Percentiles rank a stretch among this genome's conserved stretches.
Conservation (phyloP, 23 tunicate genomes). For the Ciona savignyi region DNA sequence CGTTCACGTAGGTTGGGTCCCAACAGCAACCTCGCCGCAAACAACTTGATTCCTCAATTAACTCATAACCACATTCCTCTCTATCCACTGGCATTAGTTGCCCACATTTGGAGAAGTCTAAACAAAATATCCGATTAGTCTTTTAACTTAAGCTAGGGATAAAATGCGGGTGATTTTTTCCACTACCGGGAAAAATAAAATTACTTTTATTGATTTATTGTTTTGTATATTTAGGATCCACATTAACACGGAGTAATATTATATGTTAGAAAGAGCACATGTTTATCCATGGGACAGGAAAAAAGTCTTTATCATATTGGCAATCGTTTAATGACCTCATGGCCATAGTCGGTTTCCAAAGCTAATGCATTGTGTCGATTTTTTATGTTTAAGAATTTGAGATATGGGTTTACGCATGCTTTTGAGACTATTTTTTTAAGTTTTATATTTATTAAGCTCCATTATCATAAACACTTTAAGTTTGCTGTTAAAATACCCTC, state of each 20-base stretch:
- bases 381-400: not conserved
- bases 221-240: no score
- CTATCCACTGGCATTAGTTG: slow-evolving; percentile 16
- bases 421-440: no score
- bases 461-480: no score
- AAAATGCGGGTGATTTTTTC: not conserved
- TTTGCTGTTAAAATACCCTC: no score
- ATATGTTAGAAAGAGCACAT: no score
- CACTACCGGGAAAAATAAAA: not conserved
- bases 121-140: not conserved
- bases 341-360: no score
- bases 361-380: not conserved
- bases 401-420: not conserved
- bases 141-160: not conserved
- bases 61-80: slow-evolving; percentile 51
- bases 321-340: no score
- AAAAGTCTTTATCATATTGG: no score
- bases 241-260: no score
- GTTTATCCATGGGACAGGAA: no score
- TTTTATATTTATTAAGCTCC: no score
- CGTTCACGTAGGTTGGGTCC: slow-evolving; percentile 38
- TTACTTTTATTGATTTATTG: no score
- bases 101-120: slow-evolving; percentile 19
- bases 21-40: slow-evolving; percentile 62
- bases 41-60: slow-evolving; percentile 44